Conservation (phyloP, 2,113 vertebrate genomes). For the Burhinus oedicnemus region DNA sequence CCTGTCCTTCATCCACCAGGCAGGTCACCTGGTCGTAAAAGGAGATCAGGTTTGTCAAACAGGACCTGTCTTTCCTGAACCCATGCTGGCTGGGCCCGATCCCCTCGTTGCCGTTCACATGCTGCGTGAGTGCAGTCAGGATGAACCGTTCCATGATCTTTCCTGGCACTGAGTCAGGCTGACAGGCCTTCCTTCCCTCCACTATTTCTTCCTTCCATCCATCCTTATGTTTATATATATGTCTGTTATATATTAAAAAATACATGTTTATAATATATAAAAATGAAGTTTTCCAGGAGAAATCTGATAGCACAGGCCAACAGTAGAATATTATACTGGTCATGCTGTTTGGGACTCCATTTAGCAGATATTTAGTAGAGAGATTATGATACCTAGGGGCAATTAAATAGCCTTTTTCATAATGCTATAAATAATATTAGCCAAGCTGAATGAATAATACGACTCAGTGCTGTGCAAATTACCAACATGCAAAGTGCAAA, state of each 20-base stretch:
- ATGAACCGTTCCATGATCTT: too few species aligned
- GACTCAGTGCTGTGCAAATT: background rate
- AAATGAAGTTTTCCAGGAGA: background rate
- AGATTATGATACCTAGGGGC: background rate
- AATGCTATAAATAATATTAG: background rate
- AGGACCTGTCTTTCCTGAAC: too few species aligned
- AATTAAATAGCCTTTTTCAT: background rate
- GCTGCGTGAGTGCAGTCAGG: too few species aligned
- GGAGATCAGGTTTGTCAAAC: too few species aligned
- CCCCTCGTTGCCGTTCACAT: too few species aligned
- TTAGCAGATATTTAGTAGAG: background rate
- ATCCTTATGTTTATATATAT: background rate
- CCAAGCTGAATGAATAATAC: background rate
- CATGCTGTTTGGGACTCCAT: background rate
- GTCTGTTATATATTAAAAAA: background rate
- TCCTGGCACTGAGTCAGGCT: too few species aligned
- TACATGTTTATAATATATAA: background rate
- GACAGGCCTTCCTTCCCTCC: background rate
- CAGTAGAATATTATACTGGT: background rate
- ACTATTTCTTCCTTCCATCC: background rate
- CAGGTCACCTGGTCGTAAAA: too few species aligned
- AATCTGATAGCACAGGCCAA: background rate
- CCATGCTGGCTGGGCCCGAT: too few species aligned
- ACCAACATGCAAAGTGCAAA: background rate
- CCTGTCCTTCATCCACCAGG: too few species aligned